These are phyloP conservation scores for Meandrusa payeni DNA, from an alignment of 2,888 invertebrate genomes.

Conservation along the genomic window DNA sequence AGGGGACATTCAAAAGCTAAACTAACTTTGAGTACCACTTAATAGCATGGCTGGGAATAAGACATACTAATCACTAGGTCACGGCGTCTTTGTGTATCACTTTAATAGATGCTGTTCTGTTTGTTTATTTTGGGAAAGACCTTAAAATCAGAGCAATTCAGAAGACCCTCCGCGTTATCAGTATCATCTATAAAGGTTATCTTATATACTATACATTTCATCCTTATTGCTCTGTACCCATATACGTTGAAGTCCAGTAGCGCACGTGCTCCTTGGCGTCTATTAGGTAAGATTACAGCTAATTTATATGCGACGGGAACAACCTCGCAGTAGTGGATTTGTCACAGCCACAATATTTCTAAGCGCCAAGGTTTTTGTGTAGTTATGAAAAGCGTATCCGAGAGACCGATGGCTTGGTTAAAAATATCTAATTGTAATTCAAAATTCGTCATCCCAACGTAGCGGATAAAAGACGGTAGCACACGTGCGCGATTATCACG, in stretches of 20 bases:
- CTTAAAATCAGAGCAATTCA: slow-evolving; percentile 8
- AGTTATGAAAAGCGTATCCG: neutral
- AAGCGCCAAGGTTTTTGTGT: slow-evolving; percentile 15
- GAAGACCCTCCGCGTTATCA: slow-evolving; percentile 4
- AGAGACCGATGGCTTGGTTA: neutral
- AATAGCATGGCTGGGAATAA: too few relatives aligned
- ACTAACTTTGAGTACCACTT: too few relatives aligned
- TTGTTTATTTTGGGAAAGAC: too few relatives aligned
- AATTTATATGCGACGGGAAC: slow-evolving; percentile 21
- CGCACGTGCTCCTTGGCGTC: slow-evolving; percentile 14
- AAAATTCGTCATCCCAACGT: slow-evolving; percentile 16
- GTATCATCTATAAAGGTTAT: slow-evolving; percentile 14
- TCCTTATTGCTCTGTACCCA: slow-evolving; percentile 16
- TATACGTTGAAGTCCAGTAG: slow-evolving; percentile 9
- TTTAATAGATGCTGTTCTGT: too few relatives aligned
- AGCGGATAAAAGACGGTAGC: slow-evolving; percentile 2
- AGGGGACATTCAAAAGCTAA: too few relatives aligned
- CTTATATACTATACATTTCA: too few relatives aligned
- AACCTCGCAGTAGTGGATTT: neutral
- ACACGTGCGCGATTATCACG: slow-evolving; percentile 22
- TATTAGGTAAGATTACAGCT: slow-evolving; percentile 14
- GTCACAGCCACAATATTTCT: slow-evolving; percentile 1
- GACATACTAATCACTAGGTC: too few relatives aligned
- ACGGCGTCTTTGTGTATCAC: too few relatives aligned
- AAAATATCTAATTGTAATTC: slow-evolving; percentile 20